Base-by-base conservation (phyloP, 37 sponge, comb jelly and placozoan species). In the Diacarnus erythraeanus region DNA sequence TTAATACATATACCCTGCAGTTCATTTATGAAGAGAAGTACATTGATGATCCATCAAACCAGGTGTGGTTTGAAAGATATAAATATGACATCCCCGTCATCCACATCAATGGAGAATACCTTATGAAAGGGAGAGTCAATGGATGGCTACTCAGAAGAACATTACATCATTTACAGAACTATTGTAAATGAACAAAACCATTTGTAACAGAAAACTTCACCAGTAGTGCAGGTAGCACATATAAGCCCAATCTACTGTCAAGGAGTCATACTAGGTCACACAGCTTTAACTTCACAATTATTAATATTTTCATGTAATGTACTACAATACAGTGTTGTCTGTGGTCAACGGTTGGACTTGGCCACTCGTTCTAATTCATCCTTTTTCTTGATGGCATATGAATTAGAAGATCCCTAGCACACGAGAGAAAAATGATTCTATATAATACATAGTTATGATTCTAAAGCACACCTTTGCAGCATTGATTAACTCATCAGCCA, bases 311-410 rank as follows among this genome's bases (percentile, higher is more conserved):
- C 70, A 27, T 37, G 70, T 27, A 10, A 29, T 36, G 18, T 9
- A 38, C 40, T 8, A 17, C n/a, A 63, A n/a, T 26, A 23, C 9
- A 26, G 23, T 9, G 8, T 63, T 63, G n/a, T 12, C 35, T 68
- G 37, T 40, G 42, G 26, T 89, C 91, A 98, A 59, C 99, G 99
- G 85, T 98, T 98, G 69, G 99, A 98, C 77, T 98, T 98, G 44
- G 99, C 99, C 51, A 98, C 99, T 51, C 99, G 88, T 76, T 98
- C 99, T 41, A 98, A 63, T 57, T 98, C 99, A 64, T 98, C 99
- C 83, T 98, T 98, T 93, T 96, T 96, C 93, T 98, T 98, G 81
- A 98, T 98, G 58, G 99, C 99, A 75, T 92, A 96, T 0, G 93
- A 92, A 70, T 98, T 98, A 66, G 99, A 98, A 1, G 99, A 98